Percentiles rank a stretch among this genome's conserved stretches.
These are phyloP conservation scores for Leuciscus idus DNA, from an alignment of 2,113 vertebrate genomes.

Conservation along the genomic window DNA sequence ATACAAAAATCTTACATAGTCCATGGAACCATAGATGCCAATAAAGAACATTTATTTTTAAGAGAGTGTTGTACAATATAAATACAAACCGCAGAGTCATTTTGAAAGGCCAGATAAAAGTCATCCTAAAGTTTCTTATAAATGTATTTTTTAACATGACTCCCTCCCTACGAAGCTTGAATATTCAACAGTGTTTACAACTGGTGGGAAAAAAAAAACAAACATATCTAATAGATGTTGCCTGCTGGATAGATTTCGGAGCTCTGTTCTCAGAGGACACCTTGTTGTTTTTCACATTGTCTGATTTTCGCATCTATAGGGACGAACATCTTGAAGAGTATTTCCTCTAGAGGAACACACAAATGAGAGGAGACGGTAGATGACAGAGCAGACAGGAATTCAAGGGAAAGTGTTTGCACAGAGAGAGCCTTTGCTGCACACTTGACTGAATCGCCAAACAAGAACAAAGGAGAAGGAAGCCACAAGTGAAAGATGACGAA, in stretches of 20 bases:
- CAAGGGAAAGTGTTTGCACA: conserved; percentile 45
- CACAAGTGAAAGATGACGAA: conserved; percentile 33
- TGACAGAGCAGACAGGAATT: conserved; percentile 44
- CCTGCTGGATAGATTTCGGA: conserved; percentile 7
- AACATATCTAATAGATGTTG: conserved; percentile 23
- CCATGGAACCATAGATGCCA: no score
- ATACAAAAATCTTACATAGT: no score
- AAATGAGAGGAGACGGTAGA: conserved; percentile 48
- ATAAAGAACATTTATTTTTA: no score
- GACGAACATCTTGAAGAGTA: conserved; percentile 37
- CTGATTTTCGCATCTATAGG: conserved; percentile 49
- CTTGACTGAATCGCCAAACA: conserved; percentile 43
- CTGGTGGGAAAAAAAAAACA: not conserved
- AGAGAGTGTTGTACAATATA: not conserved
- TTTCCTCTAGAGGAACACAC: conserved; percentile 51
- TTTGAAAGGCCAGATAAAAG: conserved; percentile 19
- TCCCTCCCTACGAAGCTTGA: not conserved
- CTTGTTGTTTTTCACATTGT: conserved; percentile 35
- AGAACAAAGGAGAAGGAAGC: conserved; percentile 29
- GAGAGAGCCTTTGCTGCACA: conserved; percentile 41
- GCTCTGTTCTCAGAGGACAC: conserved; percentile 36
- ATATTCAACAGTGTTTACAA: conserved; percentile 44
- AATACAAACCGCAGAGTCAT: not conserved
- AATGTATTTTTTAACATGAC: not conserved
- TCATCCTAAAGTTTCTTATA: not conserved